These are phyloP conservation scores for Drosophila stalkeri DNA, from an alignment of 2,888 invertebrate genomes.

Conservation along the genomic window DNA sequence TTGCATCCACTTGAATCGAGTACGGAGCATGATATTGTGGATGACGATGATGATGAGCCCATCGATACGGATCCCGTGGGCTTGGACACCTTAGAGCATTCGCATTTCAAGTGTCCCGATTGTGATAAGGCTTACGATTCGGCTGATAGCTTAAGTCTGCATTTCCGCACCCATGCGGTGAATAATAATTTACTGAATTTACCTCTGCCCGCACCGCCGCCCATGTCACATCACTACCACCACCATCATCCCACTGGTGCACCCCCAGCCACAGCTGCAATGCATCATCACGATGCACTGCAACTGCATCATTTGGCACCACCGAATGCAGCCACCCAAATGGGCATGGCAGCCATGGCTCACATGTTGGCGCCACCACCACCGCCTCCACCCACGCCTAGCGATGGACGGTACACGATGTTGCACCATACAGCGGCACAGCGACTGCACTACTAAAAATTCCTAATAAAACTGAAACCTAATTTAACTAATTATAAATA, in stretches of 20 bases:
- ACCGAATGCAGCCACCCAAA: constrained; percentile 77
- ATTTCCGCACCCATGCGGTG: constrained; percentile 83
- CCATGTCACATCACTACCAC: constrained; percentile 65
- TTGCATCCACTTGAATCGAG: constrained; percentile 78
- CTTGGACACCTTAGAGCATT: constrained; percentile 64
- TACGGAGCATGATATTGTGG: constrained; percentile 74
- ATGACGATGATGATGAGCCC: constrained; percentile 72
- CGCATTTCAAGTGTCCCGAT: constrained; percentile 84
- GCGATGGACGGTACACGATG: constrained; percentile 82
- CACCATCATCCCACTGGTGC: constrained; percentile 68
- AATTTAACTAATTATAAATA: neutral
- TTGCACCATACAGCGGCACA: constrained; percentile 82
- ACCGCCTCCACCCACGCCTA: constrained; percentile 81
- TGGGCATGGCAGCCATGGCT: constrained; percentile 80
- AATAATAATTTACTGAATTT: constrained; percentile 75
- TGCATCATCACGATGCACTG: constrained; percentile 64
- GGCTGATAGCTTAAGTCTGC: constrained; percentile 82
- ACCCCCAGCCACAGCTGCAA: constrained; percentile 53
- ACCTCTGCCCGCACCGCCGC: constrained; percentile 68
- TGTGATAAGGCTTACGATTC: constrained; percentile 84
- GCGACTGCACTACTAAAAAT: constrained; percentile 81
- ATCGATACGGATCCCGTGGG: constrained; percentile 69
- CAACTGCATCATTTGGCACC: constrained; percentile 72
- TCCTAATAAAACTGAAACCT: neutral
- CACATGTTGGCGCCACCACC: constrained; percentile 81